Percentiles rank a stretch among this genome's conserved stretches.
Conservation (phyloP, 2,797 vertebrate genomes). For the Todus mexicanus region DNA sequence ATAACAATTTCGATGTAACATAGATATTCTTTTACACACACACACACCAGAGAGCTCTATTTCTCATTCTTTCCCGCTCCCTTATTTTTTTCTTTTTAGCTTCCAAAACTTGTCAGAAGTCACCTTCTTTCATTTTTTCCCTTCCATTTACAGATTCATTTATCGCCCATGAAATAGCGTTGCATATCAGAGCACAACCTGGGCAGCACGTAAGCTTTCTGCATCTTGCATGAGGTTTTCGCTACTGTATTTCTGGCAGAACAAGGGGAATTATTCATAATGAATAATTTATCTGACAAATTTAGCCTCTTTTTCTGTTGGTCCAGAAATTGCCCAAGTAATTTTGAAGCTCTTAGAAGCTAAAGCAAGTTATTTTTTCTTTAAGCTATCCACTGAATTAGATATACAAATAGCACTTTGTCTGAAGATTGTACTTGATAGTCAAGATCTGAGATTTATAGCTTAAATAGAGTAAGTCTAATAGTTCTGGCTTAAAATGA, state of each 20-base stretch:
- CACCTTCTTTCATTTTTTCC: neutral
- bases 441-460: neutral
- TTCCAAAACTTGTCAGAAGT: neutral
- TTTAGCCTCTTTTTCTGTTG: neutral
- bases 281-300: neutral
- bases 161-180: neutral
- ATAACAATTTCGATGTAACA: neutral
- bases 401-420: neutral
- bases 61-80: neutral
- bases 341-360: constrained; percentile 1
- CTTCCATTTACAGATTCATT: neutral
- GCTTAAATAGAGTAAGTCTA: neutral
- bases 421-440: neutral
- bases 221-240: neutral
- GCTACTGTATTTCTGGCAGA: neutral
- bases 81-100: neutral
- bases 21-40: neutral
- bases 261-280: neutral
- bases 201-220: neutral
- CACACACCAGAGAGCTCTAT: neutral
- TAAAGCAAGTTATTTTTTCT: neutral
- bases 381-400: neutral
- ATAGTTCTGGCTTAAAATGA: neutral
- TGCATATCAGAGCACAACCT: neutral
- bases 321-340: neutral